Base-by-base conservation (phyloP, 2,113 vertebrate species). In the Gambusia holbrooki region DNA sequence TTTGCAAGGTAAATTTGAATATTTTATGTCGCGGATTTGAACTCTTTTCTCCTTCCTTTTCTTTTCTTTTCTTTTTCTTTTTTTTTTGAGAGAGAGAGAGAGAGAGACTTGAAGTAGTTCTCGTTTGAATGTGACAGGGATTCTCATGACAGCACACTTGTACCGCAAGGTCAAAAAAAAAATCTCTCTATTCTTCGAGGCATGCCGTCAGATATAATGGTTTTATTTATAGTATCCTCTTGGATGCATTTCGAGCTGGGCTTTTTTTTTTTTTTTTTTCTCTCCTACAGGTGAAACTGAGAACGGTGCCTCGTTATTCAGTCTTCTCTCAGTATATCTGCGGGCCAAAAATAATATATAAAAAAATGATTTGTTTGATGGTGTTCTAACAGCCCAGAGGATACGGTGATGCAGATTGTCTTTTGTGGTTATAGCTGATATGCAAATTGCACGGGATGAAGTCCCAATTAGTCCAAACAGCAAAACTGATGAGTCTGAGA, bases 121-220 rank as follows among this genome's bases (percentile, higher is more conserved):
- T 84, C 81, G 0, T 77, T 82, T 89, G 86, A 89, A 69, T 74
- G 78, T 87, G 81, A 84, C 58, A 78, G 82, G 83, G 88, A 81
- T 87, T 88, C 80, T 73, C 82, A 84, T 81, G 88, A 92, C 88
- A 58, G 22, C 25, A 25, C 51, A 22, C 22, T 88, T 88, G 84
- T 29, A 92, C 92, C 86, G 89, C 94, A 94, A 94, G 94, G 94
- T 94, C 93, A 94, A 82, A 88, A 86, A 42, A 42, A 73, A 62
- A 77, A 22, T 13, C 62, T 45, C 40, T 69, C 71, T 65, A 81
- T 71, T 79, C 25, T 71, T 71, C 13, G 69, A 73, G 74, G 68
- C 81, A 74, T 61, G 58, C 65, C 33, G 64, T 83, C 73, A 75
- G 65, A 82, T 80, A 35, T 58, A 48, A 40, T 28, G 28, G 22